A percentile compares a stretch with the other conserved stretches of the same genome.
phyloP scores from a whole-genome alignment of 2,113 vertebrate species.

The Emberiza fucata region DNA sequence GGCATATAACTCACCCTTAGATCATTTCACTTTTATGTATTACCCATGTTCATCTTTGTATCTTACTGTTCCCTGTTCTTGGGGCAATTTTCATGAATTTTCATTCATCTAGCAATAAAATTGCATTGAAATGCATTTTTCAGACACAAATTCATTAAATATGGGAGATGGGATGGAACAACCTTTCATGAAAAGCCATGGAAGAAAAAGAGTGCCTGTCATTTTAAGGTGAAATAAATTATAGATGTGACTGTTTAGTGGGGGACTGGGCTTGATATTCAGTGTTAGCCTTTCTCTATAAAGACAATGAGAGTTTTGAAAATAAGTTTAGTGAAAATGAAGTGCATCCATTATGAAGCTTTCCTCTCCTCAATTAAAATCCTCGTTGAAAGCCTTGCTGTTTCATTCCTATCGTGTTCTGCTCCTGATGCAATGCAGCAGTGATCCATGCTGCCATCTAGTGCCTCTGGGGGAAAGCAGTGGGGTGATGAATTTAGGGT shows the following conservation, averaged over 20 bases:
- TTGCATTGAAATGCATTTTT: neutral
- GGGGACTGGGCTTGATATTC: neutral
- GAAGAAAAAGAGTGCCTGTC: neutral
- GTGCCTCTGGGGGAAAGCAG: neutral
- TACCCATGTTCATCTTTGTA: neutral
- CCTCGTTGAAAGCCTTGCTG: accelerated
- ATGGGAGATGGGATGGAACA: neutral
- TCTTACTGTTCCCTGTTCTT: neutral
- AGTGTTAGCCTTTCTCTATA: neutral
- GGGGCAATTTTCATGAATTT: neutral
- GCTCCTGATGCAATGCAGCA: neutral
- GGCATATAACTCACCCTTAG: neutral
- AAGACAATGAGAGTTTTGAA: neutral
- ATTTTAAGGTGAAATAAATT: neutral
- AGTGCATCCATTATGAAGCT: neutral
- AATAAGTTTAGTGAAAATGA: neutral
- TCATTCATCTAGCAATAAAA: neutral
- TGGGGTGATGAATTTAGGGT: accelerated
- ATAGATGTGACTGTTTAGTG: neutral
- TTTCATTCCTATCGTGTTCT: accelerated
- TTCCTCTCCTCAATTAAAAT: neutral
- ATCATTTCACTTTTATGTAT: neutral
- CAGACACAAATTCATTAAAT: neutral
- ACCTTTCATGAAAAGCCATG: neutral
- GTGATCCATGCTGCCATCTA: neutral